phyloP scores from a whole-genome alignment of 2,888 invertebrate species.

The Allophyes oxyacanthae region DNA sequence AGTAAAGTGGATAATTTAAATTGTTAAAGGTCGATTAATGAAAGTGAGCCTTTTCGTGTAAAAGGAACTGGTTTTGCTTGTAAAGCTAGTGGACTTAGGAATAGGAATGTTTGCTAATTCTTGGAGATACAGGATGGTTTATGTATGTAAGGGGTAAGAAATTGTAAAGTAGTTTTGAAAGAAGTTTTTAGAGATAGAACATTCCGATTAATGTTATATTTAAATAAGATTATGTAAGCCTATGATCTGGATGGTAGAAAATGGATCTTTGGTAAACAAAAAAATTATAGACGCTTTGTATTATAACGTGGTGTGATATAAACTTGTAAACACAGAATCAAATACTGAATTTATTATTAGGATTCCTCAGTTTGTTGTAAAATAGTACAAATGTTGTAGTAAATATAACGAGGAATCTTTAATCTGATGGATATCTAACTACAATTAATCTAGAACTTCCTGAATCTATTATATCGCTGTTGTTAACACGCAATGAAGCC shows the following conservation, averaged over 20 bases:
- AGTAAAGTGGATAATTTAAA: conserved; percentile 63
- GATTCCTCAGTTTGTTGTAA: not conserved
- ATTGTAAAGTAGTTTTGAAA: too few species aligned
- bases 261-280: too few species aligned
- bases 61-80: conserved; percentile 38
- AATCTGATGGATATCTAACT: conserved; percentile 34
- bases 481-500: conserved; percentile 39
- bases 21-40: conserved; percentile 58
- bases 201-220: too few species aligned
- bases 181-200: too few species aligned
- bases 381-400: not conserved
- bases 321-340: too few species aligned
- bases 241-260: too few species aligned
- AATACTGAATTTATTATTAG: too few species aligned
- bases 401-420: not conserved
- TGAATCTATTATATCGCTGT: conserved; percentile 25
- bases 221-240: too few species aligned
- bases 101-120: conserved; percentile 29
- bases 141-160: too few species aligned
- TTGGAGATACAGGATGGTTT: not conserved
- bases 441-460: conserved; percentile 42
- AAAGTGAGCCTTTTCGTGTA: conserved; percentile 52
- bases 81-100: conserved; percentile 30
- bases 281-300: too few species aligned
- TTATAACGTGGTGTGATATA: too few species aligned